Evolutionary conservation across 2,797 vertebrate genomes (phyloP).

Genomic region (Esox masquinongy): DNA sequence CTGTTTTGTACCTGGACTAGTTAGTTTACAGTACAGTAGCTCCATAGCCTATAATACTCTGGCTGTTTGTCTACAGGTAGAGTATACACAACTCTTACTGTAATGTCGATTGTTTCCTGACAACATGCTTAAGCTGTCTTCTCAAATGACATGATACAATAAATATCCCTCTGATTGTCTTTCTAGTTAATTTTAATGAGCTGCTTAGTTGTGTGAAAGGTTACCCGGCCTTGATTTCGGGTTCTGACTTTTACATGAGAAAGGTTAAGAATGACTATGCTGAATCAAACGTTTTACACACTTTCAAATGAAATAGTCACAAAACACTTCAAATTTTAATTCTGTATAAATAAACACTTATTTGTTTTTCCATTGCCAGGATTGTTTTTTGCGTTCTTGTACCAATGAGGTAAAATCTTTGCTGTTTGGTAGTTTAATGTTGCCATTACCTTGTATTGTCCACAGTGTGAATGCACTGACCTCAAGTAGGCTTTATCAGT

Average conservation of each 20-base stretch:
- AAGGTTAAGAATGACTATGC: neutral
- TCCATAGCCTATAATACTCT: neutral
- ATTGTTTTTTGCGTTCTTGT: conserved; percentile 18
- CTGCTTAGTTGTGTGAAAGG: conserved; percentile 30
- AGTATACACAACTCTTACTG: conserved; percentile 14
- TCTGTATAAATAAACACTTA: neutral
- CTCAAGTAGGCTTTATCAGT: neutral
- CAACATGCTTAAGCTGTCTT: conserved; percentile 21
- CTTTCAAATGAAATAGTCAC: neutral
- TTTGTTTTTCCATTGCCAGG: neutral
- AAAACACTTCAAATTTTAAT: neutral
- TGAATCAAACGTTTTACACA: conserved; percentile 2
- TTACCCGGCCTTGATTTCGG: neutral
- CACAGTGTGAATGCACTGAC: neutral
- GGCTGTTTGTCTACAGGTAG: conserved; percentile 10
- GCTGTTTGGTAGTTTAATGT: conserved; percentile 40
- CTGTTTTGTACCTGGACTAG: neutral
- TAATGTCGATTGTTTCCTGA: conserved; percentile 18
- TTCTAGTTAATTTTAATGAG: conserved; percentile 23
- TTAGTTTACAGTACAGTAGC: neutral
- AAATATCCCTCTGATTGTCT: conserved; percentile 20
- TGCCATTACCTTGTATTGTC: neutral
- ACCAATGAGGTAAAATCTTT: neutral
- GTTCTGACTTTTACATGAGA: neutral
- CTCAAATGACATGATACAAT: conserved; percentile 10